Conservation (phyloP, 1,140 invertebrate species). For the Homalodisca vitripennis region DNA sequence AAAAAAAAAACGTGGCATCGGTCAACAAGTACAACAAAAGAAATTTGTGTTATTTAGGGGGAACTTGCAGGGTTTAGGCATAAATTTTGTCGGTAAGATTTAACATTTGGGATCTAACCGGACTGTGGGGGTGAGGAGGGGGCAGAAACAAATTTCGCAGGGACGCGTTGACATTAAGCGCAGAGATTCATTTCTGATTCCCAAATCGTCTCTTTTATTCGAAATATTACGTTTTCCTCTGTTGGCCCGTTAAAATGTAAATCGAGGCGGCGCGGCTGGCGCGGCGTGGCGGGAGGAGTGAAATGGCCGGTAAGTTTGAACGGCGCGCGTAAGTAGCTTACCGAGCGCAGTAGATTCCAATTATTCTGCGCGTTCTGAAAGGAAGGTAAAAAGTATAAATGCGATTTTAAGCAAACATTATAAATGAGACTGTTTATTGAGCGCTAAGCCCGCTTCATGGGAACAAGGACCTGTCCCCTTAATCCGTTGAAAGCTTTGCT, state of each 20-base stretch:
- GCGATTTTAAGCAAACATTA: conserved; percentile 27
- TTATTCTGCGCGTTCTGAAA: conserved; percentile 13
- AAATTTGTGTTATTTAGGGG: too few relatives aligned
- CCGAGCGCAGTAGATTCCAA: conserved; percentile 10
- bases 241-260: conserved; percentile 15
- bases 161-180: conserved; percentile 22
- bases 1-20: too few relatives aligned
- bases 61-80: too few relatives aligned
- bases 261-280: background rate
- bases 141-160: conserved; percentile 10
- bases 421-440: conserved; percentile 20
- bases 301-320: conserved; percentile 5
- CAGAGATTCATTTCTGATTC: conserved; percentile 25
- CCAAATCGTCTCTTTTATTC: conserved; percentile 22
- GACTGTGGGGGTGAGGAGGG: background rate
- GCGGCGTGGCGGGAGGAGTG: background rate
- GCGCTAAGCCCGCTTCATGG: background rate
- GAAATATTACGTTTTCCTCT: conserved; percentile 18
- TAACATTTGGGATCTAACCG: conserved; percentile 13
- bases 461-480: conserved; percentile 4
- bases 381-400: conserved; percentile 26
- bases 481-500: conserved; percentile 24
- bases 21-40: too few relatives aligned
- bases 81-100: conserved; percentile 24
- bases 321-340: conserved; percentile 10